A percentile compares a stretch with the other conserved stretches of the same genome.
These are phyloP conservation scores for Reticulitermes speratus DNA, from an alignment of 1,140 invertebrate species.

Conservation along the genomic window DNA sequence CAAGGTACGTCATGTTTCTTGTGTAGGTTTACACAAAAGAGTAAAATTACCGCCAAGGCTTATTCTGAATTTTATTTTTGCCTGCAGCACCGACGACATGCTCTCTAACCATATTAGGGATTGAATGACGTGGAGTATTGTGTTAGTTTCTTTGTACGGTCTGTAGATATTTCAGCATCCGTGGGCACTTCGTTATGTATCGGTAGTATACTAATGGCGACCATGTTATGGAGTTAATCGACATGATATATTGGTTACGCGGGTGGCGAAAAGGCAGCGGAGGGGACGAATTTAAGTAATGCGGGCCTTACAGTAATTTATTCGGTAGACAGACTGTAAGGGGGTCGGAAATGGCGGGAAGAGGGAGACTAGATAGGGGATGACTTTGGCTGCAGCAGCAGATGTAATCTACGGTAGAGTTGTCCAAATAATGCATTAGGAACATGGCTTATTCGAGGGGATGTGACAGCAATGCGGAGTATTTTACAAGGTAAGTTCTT, in stretches of 20 bases:
- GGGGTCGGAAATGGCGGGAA: not conserved
- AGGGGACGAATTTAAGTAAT: slow-evolving; percentile 8
- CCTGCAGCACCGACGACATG: no score
- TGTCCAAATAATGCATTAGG: no score
- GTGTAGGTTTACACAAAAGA: no score
- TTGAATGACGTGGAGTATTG: not conserved
- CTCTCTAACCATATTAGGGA: no score
- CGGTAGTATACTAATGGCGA: not conserved
- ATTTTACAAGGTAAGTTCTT: no score
- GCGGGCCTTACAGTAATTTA: slow-evolving; percentile 3
- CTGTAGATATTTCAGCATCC: not conserved
- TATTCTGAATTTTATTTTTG: no score
- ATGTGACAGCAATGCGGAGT: no score
- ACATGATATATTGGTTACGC: not conserved
- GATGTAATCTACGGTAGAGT: not conserved
- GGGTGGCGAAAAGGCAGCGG: not conserved
- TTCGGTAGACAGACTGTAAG: not conserved
- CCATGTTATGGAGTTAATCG: not conserved
- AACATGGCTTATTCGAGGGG: no score
- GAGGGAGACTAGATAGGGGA: not conserved
- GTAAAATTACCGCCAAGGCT: no score
- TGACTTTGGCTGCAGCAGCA: not conserved
- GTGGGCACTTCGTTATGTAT: not conserved
- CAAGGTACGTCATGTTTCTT: no score
- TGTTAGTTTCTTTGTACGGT: not conserved